These are phyloP conservation scores for Pachydiplax longipennis DNA, from an alignment of 2,888 invertebrate genomes.

Conservation along the genomic window DNA sequence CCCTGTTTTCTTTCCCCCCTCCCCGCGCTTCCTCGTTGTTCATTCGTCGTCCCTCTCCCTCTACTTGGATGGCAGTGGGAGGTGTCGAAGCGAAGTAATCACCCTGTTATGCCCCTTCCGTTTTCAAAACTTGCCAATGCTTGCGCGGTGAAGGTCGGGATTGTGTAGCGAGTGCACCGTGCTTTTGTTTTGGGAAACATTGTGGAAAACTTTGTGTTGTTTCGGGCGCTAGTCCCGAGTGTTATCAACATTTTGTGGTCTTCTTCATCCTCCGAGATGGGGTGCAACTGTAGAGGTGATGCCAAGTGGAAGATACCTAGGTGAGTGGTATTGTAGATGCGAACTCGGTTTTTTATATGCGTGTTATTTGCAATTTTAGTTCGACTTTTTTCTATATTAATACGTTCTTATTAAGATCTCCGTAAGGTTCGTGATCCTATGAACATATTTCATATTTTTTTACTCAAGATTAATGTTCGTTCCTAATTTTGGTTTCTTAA, in stretches of 20 bases:
- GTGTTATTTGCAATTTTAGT: no score
- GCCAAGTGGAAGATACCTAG: conserved; percentile 43
- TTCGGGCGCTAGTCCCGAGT: background rate
- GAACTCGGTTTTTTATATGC: background rate
- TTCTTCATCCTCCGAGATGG: background rate
- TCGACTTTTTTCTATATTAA: no score
- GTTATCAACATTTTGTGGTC: background rate
- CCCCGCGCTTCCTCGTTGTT: background rate
- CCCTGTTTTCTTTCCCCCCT: background rate
- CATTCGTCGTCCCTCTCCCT: background rate
- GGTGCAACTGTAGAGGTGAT: conserved; percentile 33
- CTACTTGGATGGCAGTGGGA: background rate
- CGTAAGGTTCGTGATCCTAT: no score
- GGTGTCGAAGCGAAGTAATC: background rate
- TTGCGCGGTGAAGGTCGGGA: background rate
- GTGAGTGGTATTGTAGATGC: no score
- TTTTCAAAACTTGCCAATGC: background rate
- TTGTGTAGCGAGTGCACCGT: background rate
- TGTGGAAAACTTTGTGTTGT: background rate
- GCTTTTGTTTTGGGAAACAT: background rate
- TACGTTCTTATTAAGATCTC: no score
- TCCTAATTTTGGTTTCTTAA: no score
- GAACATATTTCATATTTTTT: no score
- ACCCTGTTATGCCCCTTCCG: background rate
- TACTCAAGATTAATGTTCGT: no score